Conservation (phyloP, 1,140 invertebrate genomes). For the Drosophila murphyi region DNA sequence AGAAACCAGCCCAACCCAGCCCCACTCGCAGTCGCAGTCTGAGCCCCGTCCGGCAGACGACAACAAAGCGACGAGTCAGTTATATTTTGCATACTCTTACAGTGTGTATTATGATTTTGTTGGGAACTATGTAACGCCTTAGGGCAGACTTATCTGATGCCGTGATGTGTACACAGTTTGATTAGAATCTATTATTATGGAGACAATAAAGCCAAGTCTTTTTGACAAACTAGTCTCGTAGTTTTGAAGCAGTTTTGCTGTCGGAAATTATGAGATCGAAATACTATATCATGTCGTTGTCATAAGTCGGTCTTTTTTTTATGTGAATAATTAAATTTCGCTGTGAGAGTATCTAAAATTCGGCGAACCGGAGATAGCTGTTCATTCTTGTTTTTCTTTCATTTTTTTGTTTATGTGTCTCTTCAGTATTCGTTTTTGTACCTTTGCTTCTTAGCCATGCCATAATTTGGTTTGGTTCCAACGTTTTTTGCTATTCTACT, state of each 20-base stretch:
- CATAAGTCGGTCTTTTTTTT: neutral
- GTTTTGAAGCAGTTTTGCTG: too few species aligned
- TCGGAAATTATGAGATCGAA: too few species aligned
- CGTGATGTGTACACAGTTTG: too few species aligned
- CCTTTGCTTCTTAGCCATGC: conserved; percentile 45
- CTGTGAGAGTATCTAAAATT: neutral
- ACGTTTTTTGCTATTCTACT: conserved; percentile 19
- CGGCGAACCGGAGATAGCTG: neutral
- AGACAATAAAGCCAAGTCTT: too few species aligned
- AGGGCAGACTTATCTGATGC: too few species aligned
- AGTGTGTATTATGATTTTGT: neutral
- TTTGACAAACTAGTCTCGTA: too few species aligned
- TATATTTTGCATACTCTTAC: conserved; percentile 21
- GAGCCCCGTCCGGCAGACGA: conserved; percentile 43
- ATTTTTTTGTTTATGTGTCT: conserved; percentile 16
- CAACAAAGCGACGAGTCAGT: conserved; percentile 61
- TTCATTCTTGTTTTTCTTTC: conserved; percentile 11
- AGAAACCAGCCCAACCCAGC: conserved; percentile 32
- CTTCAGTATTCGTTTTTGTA: conserved; percentile 19
- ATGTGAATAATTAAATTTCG: neutral
- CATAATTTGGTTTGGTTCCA: conserved; percentile 53
- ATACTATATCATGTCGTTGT: too few species aligned
- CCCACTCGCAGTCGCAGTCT: neutral
- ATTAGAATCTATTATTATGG: too few species aligned
- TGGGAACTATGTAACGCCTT: neutral